Evolutionary conservation across 1,140 invertebrate genomes (phyloP).

Genomic region (Habropoda laboriosa): DNA sequence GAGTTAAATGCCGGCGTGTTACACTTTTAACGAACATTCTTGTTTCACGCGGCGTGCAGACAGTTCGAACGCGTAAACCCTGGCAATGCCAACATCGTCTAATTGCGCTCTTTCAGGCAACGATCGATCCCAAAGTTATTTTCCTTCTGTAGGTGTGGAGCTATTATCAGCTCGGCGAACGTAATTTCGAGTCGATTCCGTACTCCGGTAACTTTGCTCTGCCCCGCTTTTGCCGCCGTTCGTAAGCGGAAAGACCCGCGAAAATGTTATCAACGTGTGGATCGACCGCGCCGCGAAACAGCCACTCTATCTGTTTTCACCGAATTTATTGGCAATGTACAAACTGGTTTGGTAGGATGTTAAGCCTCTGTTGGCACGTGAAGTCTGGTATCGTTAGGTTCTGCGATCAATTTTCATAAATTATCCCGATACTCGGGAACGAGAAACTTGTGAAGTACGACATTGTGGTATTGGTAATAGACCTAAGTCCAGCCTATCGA

Average conservation of each 20-base stretch:
- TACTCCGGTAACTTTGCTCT: constrained; percentile 8
- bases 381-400: background rate
- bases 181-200: background rate
- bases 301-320: background rate
- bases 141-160: constrained; percentile 23
- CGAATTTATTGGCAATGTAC: background rate
- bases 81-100: constrained; percentile 3
- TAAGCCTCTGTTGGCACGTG: background rate
- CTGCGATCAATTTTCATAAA: background rate
- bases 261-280: constrained; percentile 2
- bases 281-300: constrained; percentile 10
- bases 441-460: background rate
- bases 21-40: background rate
- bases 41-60: too few species aligned
- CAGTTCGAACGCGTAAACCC: background rate
- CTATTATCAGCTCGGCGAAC: constrained; percentile 2
- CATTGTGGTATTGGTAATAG: too few species aligned
- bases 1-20: background rate
- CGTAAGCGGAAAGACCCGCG: background rate
- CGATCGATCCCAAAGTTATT: constrained; percentile 31
- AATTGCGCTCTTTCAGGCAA: constrained; percentile 33
- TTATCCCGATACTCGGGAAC: background rate
- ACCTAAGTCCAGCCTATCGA: background rate
- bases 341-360: background rate
- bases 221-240: background rate